Base-by-base conservation (phyloP, 2,888 invertebrate species). In the Acleris laterana region DNA sequence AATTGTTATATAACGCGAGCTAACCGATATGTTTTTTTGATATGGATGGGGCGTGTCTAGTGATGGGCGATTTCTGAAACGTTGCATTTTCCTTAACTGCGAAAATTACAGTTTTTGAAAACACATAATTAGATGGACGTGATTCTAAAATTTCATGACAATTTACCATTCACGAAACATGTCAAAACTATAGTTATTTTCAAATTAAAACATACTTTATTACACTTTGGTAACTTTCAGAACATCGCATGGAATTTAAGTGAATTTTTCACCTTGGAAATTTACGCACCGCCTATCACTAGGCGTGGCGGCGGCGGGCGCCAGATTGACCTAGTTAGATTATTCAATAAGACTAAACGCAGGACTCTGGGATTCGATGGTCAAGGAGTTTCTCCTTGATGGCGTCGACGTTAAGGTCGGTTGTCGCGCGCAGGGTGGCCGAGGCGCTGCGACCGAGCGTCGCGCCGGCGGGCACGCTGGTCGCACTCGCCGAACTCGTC, bases 341-440 rank as follows among this genome's bases (percentile, higher is more conserved):
- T 32, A 11, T 13, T 38, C 13, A 38, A n/a, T 19, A 38, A 65
- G 68, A 80, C 95, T 96, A 97, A 80, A 97, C 97, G 92, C 97
- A 97, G 84, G 97, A 97, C 90, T 97, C 97, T 52, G 97, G 97
- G 83, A 97, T 95, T 83, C 97, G 95, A 85, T 96, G 96, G 80
- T 97, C 96, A 94, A 97, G 96, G 70, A 97, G 94, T 82, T 97
- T 95, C 88, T 97, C 96, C 87, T 97, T 97, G 88, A 97, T 97
- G 80, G 97, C 97, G 86, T 96, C 95, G 64, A 97, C 97, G 90
- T 97, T 97, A 79, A 96, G 95, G 78, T 89, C 89, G 55, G 86
- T 81, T 56, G 89, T 82, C 69, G 85, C 80, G 76, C 90, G 91
- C 72, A 93, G 85, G 69, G 94, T 90, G 59, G 93, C 89, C 50